These are phyloP conservation scores for Drosophila pseudoobscura DNA, from an alignment of 1,140 invertebrate species.

Conservation along the genomic window DNA sequence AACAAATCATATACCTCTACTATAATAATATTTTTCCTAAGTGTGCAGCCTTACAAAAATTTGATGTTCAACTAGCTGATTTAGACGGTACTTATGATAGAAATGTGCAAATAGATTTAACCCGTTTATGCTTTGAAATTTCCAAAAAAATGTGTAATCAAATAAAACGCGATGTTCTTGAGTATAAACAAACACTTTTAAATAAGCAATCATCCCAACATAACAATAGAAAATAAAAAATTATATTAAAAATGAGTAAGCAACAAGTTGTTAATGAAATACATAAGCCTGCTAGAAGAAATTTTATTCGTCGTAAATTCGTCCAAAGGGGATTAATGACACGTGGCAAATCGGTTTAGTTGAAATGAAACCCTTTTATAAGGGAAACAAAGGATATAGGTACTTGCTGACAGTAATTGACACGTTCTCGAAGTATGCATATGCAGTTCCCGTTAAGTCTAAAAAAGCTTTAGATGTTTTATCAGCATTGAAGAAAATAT, in stretches of 20 bases:
- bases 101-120: constrained; percentile 7
- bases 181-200: too few relatives aligned
- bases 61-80: neutral
- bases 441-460: neutral
- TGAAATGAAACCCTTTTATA: constrained; percentile 2
- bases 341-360: constrained; percentile 8
- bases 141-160: neutral
- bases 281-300: neutral
- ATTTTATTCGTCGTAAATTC: neutral
- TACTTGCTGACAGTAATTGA: constrained; percentile 13
- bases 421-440: constrained; percentile 3
- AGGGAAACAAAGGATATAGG: constrained; percentile 1
- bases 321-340: constrained; percentile 13
- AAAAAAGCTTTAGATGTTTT: neutral
- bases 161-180: constrained; percentile 6
- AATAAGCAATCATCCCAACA: neutral
- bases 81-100: neutral
- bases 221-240: neutral
- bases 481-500: neutral
- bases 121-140: constrained; percentile 4
- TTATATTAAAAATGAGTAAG: neutral
- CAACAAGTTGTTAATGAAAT: constrained; percentile 12
- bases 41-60: too few relatives aligned
- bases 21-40: neutral
- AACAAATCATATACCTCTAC: too few relatives aligned